phyloP scores from a whole-genome alignment of 2,113 vertebrate species.

The Lanius ludovicianus region DNA sequence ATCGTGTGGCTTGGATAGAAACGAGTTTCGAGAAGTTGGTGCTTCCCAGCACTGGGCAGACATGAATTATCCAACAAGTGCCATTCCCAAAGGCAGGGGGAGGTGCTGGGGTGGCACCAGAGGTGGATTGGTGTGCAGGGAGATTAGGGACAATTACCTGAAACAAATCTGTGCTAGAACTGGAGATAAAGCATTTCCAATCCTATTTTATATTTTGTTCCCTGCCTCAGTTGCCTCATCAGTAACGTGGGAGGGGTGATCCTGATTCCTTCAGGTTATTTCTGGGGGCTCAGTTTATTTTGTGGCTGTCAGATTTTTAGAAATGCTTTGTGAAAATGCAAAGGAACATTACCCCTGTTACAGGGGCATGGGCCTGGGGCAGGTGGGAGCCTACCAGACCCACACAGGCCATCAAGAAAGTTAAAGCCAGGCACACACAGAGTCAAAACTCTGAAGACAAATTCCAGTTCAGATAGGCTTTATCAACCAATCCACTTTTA shows the following conservation, averaged over 20 bases:
- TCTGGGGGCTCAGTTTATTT: neutral
- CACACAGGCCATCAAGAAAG: neutral
- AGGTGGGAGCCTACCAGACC: neutral
- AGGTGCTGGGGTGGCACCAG: neutral
- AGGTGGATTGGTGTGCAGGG: neutral
- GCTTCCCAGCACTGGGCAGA: neutral
- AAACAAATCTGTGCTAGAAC: neutral
- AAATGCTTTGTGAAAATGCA: neutral
- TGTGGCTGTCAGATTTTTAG: neutral
- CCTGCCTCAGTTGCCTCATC: neutral
- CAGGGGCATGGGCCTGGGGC: neutral
- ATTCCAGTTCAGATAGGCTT: neutral
- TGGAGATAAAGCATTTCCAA: neutral
- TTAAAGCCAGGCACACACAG: neutral
- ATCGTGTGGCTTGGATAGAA: neutral
- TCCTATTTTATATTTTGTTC: neutral
- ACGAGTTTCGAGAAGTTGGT: neutral
- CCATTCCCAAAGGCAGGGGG: neutral
- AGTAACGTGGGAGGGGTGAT: fast-evolving
- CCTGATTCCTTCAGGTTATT: neutral
- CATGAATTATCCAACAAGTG: neutral
- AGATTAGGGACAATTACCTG: neutral
- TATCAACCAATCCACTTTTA: neutral
- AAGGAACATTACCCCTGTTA: neutral
- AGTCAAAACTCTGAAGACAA: neutral